Evolutionary conservation across 2,113 vertebrate genomes (phyloP).

Genomic region (Vulpes ferrilata): DNA sequence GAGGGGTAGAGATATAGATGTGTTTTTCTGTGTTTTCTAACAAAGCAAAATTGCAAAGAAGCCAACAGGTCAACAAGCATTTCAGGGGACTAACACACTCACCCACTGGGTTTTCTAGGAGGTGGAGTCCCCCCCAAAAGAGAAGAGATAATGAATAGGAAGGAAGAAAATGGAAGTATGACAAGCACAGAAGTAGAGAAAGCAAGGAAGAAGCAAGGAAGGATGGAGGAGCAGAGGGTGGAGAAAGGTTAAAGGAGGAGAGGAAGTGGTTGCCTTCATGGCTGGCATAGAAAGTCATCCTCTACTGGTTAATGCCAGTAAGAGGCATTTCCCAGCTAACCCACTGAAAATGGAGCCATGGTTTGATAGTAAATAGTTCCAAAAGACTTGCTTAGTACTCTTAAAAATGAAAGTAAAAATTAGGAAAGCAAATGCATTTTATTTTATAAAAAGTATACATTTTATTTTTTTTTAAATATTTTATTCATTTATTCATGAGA

Average conservation of each 20-base stretch:
- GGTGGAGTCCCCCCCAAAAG: neutral
- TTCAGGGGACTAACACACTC: neutral
- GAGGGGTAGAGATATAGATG: neutral
- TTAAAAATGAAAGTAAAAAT: constrained; percentile 18
- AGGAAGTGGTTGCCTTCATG: neutral
- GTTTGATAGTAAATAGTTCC: neutral
- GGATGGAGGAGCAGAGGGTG: neutral
- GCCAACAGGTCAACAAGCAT: neutral
- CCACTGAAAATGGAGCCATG: neutral
- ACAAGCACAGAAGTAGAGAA: neutral
- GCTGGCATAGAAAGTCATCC: neutral
- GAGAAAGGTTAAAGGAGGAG: neutral
- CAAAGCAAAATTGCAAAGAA: neutral
- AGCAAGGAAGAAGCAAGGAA: neutral
- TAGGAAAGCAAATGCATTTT: neutral
- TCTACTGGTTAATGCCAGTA: neutral
- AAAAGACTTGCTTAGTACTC: neutral
- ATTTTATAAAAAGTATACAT: neutral
- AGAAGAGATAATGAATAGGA: neutral
- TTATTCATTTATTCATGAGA: too few relatives aligned
- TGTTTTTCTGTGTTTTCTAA: neutral
- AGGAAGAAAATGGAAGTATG: neutral
- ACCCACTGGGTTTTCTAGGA: neutral
- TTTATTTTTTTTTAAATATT: too few relatives aligned
- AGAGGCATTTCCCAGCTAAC: neutral